Conservation (phyloP, 2,113 vertebrate species). For the Tapirus terrestris region DNA sequence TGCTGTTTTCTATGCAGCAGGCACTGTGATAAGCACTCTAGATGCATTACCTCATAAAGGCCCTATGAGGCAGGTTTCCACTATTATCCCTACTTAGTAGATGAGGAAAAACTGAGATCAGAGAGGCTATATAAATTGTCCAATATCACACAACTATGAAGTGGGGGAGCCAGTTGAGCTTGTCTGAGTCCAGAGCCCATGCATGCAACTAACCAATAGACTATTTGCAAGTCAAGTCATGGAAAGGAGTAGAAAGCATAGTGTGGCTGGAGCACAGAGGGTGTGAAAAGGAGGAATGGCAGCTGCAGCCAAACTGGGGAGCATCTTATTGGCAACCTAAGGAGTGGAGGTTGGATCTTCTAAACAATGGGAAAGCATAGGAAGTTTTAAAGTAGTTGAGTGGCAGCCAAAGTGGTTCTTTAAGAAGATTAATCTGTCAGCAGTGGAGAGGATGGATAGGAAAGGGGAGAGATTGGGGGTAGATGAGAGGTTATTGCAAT, state of each 20-base stretch:
- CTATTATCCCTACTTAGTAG: not conserved
- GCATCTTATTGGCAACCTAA: not conserved
- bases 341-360: not conserved
- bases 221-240: not conserved
- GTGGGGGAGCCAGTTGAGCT: not conserved
- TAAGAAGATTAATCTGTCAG: conserved; percentile 64
- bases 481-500: conserved; percentile 48
- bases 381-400: conserved; percentile 44
- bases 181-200: not conserved
- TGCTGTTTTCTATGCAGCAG: not conserved
- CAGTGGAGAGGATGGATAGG: not conserved
- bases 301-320: not conserved
- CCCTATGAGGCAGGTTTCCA: not conserved
- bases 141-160: not conserved
- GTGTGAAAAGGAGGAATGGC: not conserved
- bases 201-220: not conserved
- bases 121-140: not conserved
- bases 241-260: not conserved
- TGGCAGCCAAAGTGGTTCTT: conserved; percentile 51
- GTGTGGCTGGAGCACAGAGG: not conserved
- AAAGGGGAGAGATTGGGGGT: not conserved
- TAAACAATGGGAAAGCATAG: conserved; percentile 44
- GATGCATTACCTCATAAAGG: not conserved
- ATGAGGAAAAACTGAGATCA: conserved; percentile 45
- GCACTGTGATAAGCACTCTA: not conserved